A percentile compares a stretch with the other conserved stretches of the same genome.
These are phyloP conservation scores for Apolygus lucorum DNA, from an alignment of 1,140 invertebrate species.

Conservation along the genomic window DNA sequence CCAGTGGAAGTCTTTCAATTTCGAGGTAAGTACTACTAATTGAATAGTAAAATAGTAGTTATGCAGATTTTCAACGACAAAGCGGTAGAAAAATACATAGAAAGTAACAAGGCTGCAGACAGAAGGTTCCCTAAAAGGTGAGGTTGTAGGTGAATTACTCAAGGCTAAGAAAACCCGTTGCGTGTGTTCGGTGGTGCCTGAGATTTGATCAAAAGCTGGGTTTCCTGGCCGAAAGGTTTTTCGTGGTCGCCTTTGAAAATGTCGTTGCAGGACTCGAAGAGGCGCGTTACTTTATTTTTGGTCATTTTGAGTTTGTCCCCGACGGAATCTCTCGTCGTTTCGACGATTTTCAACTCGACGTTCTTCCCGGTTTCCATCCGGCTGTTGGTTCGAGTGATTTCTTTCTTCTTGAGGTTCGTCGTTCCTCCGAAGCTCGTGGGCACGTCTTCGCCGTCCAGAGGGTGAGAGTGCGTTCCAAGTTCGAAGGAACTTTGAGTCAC, in stretches of 20 bases:
- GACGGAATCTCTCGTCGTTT: slow-evolving; percentile 21
- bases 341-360: slow-evolving; percentile 27
- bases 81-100: no score
- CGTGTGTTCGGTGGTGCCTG: slow-evolving; percentile 20
- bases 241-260: slow-evolving; percentile 19
- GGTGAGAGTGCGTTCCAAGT: slow-evolving; percentile 8
- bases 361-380: slow-evolving; percentile 16
- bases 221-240: slow-evolving; percentile 28
- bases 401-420: slow-evolving; percentile 12
- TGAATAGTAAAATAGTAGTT: no score
- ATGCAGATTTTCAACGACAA: no score
- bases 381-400: background rate
- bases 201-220: slow-evolving; percentile 29
- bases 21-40: no score
- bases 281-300: slow-evolving; percentile 20
- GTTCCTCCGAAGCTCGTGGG: slow-evolving; percentile 23
- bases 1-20: no score
- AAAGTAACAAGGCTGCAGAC: no score
- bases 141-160: no score
- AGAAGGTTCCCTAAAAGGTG: no score
- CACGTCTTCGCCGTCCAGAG: slow-evolving; percentile 15
- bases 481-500: slow-evolving; percentile 14
- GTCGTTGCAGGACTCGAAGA: slow-evolving; percentile 21
- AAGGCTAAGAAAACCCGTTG: background rate
- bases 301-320: slow-evolving; percentile 23